Evolutionary conservation across 2,888 invertebrate genomes (phyloP).

Genomic region (Chouioia cunea): DNA sequence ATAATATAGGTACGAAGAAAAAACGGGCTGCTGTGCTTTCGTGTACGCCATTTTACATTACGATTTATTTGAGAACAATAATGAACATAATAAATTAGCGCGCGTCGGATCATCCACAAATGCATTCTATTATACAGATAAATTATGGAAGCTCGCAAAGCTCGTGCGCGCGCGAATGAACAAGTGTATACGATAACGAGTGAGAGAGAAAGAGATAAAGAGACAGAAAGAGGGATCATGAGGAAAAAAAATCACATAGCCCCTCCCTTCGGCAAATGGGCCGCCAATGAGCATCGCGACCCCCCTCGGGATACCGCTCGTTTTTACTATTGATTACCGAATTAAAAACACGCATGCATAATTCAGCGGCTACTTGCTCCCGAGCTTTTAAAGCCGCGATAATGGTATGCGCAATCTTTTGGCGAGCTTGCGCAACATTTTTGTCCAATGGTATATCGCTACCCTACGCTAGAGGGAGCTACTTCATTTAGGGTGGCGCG

Average conservation of each 20-base stretch:
- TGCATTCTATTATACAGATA: slow-evolving; percentile 36
- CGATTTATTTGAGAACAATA: slow-evolving; percentile 24
- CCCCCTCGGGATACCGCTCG: slow-evolving; percentile 56
- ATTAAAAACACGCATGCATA: slow-evolving; percentile 67
- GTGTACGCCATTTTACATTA: not conserved
- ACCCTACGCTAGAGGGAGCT: slow-evolving; percentile 39
- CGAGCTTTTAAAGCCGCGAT: slow-evolving; percentile 38
- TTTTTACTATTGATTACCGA: slow-evolving; percentile 67
- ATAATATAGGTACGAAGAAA: not conserved
- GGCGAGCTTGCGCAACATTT: not conserved
- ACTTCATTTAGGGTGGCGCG: not conserved
- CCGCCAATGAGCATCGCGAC: slow-evolving; percentile 44
- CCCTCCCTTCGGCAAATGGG: slow-evolving; percentile 43
- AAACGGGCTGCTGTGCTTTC: too few relatives aligned
- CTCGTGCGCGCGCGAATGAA: slow-evolving; percentile 13
- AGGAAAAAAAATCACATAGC: slow-evolving; percentile 34
- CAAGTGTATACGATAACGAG: not conserved
- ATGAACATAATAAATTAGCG: slow-evolving; percentile 38
- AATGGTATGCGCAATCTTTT: slow-evolving; percentile 16
- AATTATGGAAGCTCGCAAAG: slow-evolving; percentile 33
- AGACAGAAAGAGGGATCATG: not conserved
- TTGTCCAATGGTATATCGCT: not conserved
- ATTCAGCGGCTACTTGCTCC: slow-evolving; percentile 56
- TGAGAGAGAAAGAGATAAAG: not conserved
- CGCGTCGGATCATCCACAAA: slow-evolving; percentile 33